phyloP scores from a whole-genome alignment of 2,797 vertebrate genomes.

The Poecilia picta region DNA sequence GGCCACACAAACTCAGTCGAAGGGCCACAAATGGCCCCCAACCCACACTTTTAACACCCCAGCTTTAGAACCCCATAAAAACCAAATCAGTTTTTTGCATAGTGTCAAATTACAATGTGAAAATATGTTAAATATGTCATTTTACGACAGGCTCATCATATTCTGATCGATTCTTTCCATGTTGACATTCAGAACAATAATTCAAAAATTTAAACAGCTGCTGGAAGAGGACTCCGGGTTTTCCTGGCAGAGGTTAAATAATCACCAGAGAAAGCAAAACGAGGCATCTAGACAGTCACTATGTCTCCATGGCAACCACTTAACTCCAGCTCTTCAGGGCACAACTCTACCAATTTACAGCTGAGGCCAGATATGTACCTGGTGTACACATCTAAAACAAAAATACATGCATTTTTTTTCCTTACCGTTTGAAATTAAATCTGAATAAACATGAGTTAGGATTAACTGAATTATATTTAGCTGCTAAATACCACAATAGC shows the following conservation, averaged over 20 bases:
- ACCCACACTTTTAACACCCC: too few relatives aligned
- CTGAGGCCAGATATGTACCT: neutral
- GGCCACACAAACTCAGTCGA: too few relatives aligned
- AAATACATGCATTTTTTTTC: neutral
- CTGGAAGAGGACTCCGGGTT: neutral
- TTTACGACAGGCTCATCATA: too few relatives aligned
- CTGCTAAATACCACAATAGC: too few relatives aligned
- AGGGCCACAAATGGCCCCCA: too few relatives aligned
- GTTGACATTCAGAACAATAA: neutral
- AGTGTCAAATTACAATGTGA: too few relatives aligned
- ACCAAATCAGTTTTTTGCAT: too few relatives aligned
- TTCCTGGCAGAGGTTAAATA: neutral
- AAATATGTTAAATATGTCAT: too few relatives aligned
- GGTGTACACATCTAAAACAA: neutral
- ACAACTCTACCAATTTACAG: neutral
- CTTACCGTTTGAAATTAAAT: neutral
- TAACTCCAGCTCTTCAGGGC: neutral
- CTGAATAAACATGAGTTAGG: too few relatives aligned
- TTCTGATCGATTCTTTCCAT: too few relatives aligned
- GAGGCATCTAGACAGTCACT: neutral
- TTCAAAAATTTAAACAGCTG: neutral
- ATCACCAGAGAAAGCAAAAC: neutral
- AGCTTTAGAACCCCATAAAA: too few relatives aligned
- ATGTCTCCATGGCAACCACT: neutral
- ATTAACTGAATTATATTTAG: too few relatives aligned